phyloP scores from a whole-genome alignment of 2,113 vertebrate genomes.

The Nothobranchius furzeri region DNA sequence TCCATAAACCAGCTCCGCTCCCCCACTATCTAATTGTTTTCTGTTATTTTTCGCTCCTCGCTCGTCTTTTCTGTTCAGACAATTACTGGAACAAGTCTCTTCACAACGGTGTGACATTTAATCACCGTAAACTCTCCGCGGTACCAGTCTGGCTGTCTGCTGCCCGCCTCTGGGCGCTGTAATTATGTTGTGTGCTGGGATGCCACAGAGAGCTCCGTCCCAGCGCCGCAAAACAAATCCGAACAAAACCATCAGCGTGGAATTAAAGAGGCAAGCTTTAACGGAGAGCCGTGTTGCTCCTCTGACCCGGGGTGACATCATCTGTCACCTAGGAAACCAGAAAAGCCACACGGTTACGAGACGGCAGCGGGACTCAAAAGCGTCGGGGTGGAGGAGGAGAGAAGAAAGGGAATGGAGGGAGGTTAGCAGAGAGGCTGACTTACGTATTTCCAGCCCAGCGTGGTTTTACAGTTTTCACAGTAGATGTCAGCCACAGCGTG shows the following conservation, averaged over 20 bases:
- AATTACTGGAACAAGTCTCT: conserved; percentile 51
- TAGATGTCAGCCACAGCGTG: conserved; percentile 99
- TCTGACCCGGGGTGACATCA: conserved; percentile 22
- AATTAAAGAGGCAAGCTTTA: conserved; percentile 33
- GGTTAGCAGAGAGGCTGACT: conserved; percentile 52
- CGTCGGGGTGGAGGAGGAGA: not conserved
- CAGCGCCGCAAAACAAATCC: conserved; percentile 30
- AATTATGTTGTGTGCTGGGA: conserved; percentile 50
- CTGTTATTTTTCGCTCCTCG: conserved; percentile 42
- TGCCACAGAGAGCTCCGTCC: conserved; percentile 25
- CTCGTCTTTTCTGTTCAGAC: conserved; percentile 42
- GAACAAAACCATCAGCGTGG: conserved; percentile 23
- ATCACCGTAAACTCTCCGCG: conserved; percentile 64
- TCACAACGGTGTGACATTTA: conserved; percentile 65
- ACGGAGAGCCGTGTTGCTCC: conserved; percentile 19
- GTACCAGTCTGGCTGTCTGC: conserved; percentile 51
- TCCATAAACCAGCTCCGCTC: conserved; percentile 25
- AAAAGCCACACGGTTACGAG: not conserved
- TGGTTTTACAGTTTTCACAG: conserved; percentile 99
- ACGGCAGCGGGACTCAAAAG: not conserved
- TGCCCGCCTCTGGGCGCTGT: conserved; percentile 50
- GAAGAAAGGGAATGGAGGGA: not conserved
- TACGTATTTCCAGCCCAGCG: conserved; percentile 99
- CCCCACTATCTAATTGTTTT: conserved; percentile 40
- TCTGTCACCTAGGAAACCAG: conserved; percentile 3